A percentile compares a stretch with the other conserved stretches of the same genome.
These are phyloP conservation scores for Metridium senile DNA, from an alignment of 92 coral and sea anemone species.

Conservation along the genomic window DNA sequence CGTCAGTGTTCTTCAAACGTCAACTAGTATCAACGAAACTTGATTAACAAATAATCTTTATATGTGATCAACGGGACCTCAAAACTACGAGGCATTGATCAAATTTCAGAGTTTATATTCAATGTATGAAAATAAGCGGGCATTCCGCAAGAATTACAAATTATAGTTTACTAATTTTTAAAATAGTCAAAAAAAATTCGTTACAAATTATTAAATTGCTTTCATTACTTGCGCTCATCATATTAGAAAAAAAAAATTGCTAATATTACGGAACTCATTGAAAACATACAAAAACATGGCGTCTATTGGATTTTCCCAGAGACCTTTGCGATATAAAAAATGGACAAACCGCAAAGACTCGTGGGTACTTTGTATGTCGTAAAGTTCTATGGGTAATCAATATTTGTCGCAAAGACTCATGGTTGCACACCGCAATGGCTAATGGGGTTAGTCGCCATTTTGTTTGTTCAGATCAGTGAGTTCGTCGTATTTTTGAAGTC, in stretches of 20 bases:
- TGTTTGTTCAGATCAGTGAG: neutral
- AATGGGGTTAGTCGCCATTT: neutral
- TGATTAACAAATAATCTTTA: constrained; percentile 12
- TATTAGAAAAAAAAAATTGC: neutral
- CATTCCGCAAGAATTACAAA: constrained; percentile 33
- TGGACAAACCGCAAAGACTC: neutral
- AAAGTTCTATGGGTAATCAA: too few species aligned
- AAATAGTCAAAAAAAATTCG: constrained; percentile 16
- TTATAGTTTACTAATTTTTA: constrained; percentile 37
- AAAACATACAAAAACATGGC: neutral
- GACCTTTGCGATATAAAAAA: neutral
- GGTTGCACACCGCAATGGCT: neutral
- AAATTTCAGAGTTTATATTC: constrained; percentile 39
- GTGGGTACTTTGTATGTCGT: neutral
- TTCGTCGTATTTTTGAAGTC: constrained; percentile 11
- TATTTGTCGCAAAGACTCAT: neutral
- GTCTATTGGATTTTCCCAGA: neutral
- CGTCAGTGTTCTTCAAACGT: neutral
- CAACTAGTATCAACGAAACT: neutral
- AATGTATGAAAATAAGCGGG: constrained; percentile 40
- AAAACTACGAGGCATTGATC: constrained; percentile 24
- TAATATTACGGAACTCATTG: neutral
- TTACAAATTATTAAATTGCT: constrained; percentile 25
- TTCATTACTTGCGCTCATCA: constrained; percentile 25
- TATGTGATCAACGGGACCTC: constrained; percentile 13